phyloP scores from a whole-genome alignment of 2,888 invertebrate genomes.

The Ophioninae sp. region DNA sequence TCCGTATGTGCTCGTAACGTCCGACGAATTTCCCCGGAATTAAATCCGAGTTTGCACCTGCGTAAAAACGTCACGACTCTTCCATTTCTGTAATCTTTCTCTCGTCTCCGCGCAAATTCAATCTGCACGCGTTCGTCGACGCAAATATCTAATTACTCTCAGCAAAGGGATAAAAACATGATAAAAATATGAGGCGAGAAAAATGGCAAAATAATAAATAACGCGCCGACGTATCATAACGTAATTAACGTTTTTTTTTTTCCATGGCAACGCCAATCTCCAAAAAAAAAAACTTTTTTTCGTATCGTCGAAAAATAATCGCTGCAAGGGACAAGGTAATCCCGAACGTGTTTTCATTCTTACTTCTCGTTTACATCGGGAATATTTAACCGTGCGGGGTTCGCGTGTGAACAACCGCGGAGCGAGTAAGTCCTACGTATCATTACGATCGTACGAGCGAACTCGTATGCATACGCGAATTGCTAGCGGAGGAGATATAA shows the following conservation, averaged over 20 bases:
- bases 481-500: constrained; percentile 9
- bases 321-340: no score
- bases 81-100: not conserved
- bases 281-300: no score
- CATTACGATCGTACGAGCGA: not conserved
- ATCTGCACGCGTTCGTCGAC: not conserved
- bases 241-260: no score
- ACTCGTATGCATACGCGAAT: not conserved
- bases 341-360: constrained; percentile 17
- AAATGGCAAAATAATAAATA: no score
- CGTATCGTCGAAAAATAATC: no score
- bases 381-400: not conserved
- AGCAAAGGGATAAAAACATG: no score
- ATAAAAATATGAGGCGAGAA: no score
- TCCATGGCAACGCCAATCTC: no score
- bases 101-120: not conserved
- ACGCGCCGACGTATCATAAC: no score
- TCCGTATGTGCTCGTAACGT: not conserved
- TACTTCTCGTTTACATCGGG: constrained; percentile 10
- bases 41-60: not conserved
- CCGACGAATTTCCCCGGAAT: not conserved
- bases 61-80: not conserved
- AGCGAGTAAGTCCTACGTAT: not conserved
- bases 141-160: no score
- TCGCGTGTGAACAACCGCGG: not conserved